Evolutionary conservation across 2,113 vertebrate genomes (phyloP).

Genomic region (Emydura subglobosa): DNA sequence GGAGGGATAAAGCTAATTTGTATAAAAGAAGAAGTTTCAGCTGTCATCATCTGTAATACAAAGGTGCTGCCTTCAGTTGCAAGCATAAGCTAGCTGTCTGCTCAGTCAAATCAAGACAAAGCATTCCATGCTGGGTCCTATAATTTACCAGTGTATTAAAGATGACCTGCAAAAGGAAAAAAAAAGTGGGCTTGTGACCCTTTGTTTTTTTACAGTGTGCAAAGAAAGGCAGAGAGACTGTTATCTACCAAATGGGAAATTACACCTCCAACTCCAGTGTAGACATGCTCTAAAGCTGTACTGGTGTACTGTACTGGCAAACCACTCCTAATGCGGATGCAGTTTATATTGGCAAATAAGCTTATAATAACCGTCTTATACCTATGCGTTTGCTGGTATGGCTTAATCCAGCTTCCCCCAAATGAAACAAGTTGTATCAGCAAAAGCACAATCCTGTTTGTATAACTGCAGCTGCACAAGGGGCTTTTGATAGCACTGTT

Average conservation of each 20-base stretch:
- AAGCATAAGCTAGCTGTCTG: constrained; percentile 22
- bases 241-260: neutral
- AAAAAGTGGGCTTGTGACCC: neutral
- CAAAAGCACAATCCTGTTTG: neutral
- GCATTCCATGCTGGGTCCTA: accelerated
- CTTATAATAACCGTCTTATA: no score
- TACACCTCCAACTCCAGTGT: neutral
- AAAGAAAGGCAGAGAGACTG: neutral
- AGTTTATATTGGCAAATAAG: neutral
- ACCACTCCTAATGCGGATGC: neutral
- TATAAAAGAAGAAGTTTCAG: neutral
- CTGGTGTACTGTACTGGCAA: no score
- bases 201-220: neutral
- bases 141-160: neutral
- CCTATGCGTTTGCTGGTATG: neutral
- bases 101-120: neutral
- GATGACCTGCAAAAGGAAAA: constrained; percentile 8
- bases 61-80: constrained; percentile 31
- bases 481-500: neutral
- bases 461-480: neutral
- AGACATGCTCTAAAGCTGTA: neutral
- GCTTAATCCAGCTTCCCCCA: accelerated
- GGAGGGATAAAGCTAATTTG: constrained; percentile 42
- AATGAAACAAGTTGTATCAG: neutral
- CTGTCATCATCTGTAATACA: neutral